Percentiles rank a stretch among this genome's conserved stretches.
phyloP scores from a whole-genome alignment of 2,797 vertebrate genomes.

The Vipera latastei region DNA sequence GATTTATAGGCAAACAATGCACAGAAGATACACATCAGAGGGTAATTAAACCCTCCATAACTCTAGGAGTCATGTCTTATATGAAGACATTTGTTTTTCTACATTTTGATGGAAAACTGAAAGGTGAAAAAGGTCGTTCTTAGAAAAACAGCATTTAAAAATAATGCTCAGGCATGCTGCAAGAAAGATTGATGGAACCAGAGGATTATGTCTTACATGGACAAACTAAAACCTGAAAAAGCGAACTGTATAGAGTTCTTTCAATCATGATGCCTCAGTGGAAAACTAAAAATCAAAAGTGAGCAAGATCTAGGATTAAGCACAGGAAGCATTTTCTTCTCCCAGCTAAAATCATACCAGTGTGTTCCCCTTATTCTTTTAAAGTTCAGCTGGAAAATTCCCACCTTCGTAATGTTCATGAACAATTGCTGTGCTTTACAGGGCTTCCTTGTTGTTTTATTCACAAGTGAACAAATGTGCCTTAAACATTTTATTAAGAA shows the following conservation, averaged over 20 bases:
- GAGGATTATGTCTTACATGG: slow-evolving; percentile 27
- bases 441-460: slow-evolving; percentile 21
- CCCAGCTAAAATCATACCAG: background rate
- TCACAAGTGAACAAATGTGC: slow-evolving; percentile 19
- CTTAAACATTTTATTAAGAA: background rate
- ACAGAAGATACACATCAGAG: slow-evolving; percentile 67
- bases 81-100: slow-evolving; percentile 45
- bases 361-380: background rate
- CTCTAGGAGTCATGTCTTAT: slow-evolving; percentile 50
- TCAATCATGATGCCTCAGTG: slow-evolving; percentile 33
- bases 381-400: slow-evolving; percentile 37
- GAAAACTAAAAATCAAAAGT: slow-evolving; percentile 33
- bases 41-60: slow-evolving; percentile 63
- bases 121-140: slow-evolving; percentile 32
- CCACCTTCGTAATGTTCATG: background rate
- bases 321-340: background rate
- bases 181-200: slow-evolving; percentile 35
- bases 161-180: slow-evolving; percentile 5
- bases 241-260: slow-evolving; percentile 16
- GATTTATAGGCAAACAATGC: slow-evolving; percentile 64
- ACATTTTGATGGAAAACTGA: slow-evolving; percentile 49
- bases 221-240: slow-evolving; percentile 34
- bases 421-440: background rate
- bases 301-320: slow-evolving; percentile 12
- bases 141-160: slow-evolving; percentile 9